Percentiles rank a stretch among this genome's conserved stretches.
These are phyloP conservation scores for Lissonota sp. DNA, from an alignment of 2,888 invertebrate genomes.

Conservation along the genomic window DNA sequence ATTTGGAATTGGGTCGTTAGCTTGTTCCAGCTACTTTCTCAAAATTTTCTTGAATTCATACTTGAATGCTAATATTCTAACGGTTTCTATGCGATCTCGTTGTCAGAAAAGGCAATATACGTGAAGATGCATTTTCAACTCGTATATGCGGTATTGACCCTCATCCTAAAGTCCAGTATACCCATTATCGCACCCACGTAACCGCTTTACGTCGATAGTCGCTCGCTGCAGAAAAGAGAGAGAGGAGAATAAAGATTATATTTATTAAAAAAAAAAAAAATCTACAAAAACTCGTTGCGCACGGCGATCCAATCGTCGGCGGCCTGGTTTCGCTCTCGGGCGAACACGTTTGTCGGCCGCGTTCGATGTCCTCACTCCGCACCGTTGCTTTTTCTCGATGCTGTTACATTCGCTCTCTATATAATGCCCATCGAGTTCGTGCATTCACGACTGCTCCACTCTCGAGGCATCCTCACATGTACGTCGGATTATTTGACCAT, in stretches of 20 bases:
- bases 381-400: conserved; percentile 43
- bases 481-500: conserved; percentile 53
- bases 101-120: conserved; percentile 34
- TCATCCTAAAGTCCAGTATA: conserved; percentile 54
- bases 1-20: background rate
- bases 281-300: conserved; percentile 47
- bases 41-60: too few relatives aligned
- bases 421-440: conserved; percentile 38
- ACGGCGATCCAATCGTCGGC: conserved; percentile 62
- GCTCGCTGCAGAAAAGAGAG: conserved; percentile 48
- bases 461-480: conserved; percentile 18
- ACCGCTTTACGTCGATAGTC: conserved; percentile 60
- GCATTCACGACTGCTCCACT: conserved; percentile 44
- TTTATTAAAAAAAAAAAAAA: conserved; percentile 21
- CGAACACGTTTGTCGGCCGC: conserved; percentile 61
- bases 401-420: conserved; percentile 59
- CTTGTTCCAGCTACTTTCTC: background rate
- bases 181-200: conserved; percentile 64
- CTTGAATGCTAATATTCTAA: conserved; percentile 8
- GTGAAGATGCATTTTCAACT: conserved; percentile 28
- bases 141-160: conserved; percentile 48
- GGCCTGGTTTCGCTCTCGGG: conserved; percentile 64
- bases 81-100: conserved; percentile 38
- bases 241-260: conserved; percentile 23
- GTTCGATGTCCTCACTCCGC: conserved; percentile 56